Base-by-base conservation (phyloP, 2,888 invertebrate species). In the Lissonota sp. region DNA sequence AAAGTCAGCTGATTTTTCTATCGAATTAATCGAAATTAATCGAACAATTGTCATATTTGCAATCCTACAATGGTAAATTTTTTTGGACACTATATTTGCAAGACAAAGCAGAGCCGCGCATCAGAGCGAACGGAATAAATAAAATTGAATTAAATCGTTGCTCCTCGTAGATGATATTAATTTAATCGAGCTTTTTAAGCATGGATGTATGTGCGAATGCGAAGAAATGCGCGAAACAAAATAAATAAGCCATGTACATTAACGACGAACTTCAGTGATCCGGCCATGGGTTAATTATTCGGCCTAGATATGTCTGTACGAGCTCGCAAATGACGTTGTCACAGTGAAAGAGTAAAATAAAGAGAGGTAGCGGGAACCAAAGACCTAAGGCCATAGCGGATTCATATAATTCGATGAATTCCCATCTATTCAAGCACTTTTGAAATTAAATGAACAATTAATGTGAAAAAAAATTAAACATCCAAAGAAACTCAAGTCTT, bases 231-330 rank as follows among this genome's bases (percentile, higher is more conserved):
- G 3, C 3, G 26, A 26, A 26, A 26, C 3, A 3, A 26, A 26
- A 26, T 1, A 26, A 26, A 26, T 26, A 3, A 26, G 26, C 26
- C 1, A 26, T 26, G 26, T 53, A 12, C 49, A 49, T 49, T 49
- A 72, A 72, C 46, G 42, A 53, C 53, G 42, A 53, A 51, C 26
- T 53, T 53, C 62, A 63, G 3, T 53, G 53, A 58, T 46, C 60
- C 42, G 62, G 12, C 62, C 62, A 51, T 53, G 60, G 62, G 60
- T 53, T 26, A 72, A 72, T 72, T 72, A 53, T 53, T 42, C 16
- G 62, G 40, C 60, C 71, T 71, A 62, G 58, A 71, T 60, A 58
- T 71, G 46, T 71, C 49, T 42, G 12, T 14, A 58, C 8, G 37
- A 42, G 42, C 53, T 49, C 14, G 49, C 42, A 42, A 46, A 39